phyloP scores from a whole-genome alignment of 2,113 vertebrate genomes.

The Labrus mixtus region DNA sequence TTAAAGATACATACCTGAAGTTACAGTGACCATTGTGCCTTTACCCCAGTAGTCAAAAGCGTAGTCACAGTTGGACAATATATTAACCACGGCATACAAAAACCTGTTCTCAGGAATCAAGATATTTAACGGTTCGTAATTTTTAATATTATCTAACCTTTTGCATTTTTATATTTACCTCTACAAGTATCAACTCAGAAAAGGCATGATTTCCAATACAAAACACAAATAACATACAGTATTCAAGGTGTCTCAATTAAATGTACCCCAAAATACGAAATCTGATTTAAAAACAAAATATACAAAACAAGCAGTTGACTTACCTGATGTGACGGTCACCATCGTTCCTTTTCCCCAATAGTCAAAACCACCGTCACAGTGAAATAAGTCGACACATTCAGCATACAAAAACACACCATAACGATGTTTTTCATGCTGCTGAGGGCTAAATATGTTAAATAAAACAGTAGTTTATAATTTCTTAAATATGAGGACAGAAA shows the following conservation, averaged over 20 bases:
- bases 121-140: not conserved
- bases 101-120: conserved; percentile 28
- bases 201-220: not conserved
- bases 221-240: not conserved
- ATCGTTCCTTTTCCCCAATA: conserved; percentile 70
- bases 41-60: not conserved
- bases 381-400: not conserved
- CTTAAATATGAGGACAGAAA: no score
- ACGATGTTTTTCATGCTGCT: no score
- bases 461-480: no score
- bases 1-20: conserved; percentile 28
- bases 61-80: conserved; percentile 58
- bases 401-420: no score
- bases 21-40: not conserved
- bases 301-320: not conserved
- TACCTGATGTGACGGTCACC: conserved; percentile 63
- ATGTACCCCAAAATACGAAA: no score
- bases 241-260: not conserved
- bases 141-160: not conserved
- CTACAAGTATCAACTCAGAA: not conserved
- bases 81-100: conserved; percentile 42
- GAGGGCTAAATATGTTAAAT: no score
- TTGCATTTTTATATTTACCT: not conserved
- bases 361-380: conserved; percentile 54
- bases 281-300: not conserved